These are phyloP conservation scores for Microchirus variegatus DNA, from an alignment of 2,797 vertebrate genomes.

Conservation along the genomic window DNA sequence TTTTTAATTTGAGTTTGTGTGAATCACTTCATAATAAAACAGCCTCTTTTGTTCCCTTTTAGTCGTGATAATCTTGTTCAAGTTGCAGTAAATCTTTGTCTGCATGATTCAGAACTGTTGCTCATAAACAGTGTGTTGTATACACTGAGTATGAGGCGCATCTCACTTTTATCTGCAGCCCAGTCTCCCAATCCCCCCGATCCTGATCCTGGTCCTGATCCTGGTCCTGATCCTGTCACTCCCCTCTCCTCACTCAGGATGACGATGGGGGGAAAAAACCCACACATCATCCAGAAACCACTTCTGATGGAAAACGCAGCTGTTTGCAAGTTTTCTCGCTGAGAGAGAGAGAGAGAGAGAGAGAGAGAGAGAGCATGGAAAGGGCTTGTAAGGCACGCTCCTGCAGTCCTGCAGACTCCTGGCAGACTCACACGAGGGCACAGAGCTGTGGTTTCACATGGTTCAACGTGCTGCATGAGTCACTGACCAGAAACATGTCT, in stretches of 20 bases:
- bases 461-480: slow-evolving; percentile 60
- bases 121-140: slow-evolving; percentile 40
- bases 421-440: slow-evolving; percentile 52
- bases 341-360: slow-evolving; percentile 81
- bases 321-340: slow-evolving; percentile 87
- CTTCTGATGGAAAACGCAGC: slow-evolving; percentile 90
- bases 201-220: background rate
- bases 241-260: background rate
- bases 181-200: slow-evolving; percentile 24
- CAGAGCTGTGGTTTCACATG: slow-evolving; percentile 65
- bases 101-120: slow-evolving; percentile 25
- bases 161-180: slow-evolving; percentile 73
- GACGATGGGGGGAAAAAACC: slow-evolving; percentile 23
- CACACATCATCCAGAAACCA: slow-evolving; percentile 79
- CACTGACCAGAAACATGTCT: slow-evolving; percentile 59
- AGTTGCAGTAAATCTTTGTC: slow-evolving; percentile 34
- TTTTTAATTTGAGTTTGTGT: slow-evolving; percentile 44
- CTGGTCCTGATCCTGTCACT: background rate
- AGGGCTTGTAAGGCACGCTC: slow-evolving; percentile 73
- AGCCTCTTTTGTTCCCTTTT: slow-evolving; percentile 21
- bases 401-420: slow-evolving; percentile 57
- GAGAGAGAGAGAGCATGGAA: slow-evolving; percentile 73
- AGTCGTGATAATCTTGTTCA: slow-evolving; percentile 20
- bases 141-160: slow-evolving; percentile 69
- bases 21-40: slow-evolving; percentile 53